phyloP scores from a whole-genome alignment of 2,113 vertebrate genomes.

The Mesembrinibis cayennensis region DNA sequence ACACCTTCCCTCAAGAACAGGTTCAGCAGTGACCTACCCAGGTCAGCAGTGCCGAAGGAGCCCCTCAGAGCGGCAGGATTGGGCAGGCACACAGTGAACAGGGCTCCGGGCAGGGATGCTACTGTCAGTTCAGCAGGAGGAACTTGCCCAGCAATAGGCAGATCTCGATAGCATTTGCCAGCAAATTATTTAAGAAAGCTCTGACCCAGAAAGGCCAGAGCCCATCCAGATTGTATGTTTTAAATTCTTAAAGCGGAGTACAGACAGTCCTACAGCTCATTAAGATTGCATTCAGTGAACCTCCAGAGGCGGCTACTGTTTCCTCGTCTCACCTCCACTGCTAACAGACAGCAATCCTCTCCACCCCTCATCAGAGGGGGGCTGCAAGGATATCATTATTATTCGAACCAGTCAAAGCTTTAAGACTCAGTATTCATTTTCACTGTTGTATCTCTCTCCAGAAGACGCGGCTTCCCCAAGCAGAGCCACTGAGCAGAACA shows the following conservation, averaged over 20 bases:
- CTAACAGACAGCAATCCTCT: neutral
- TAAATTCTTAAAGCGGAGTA: neutral
- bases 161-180: neutral
- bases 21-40: neutral
- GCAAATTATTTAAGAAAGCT: neutral
- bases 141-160: neutral
- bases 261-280: neutral
- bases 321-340: neutral
- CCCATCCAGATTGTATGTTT: neutral
- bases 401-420: neutral
- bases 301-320: neutral
- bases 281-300: neutral
- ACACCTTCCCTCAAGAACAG: neutral
- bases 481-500: neutral
- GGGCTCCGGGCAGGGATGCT: neutral
- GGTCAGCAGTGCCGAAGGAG: neutral
- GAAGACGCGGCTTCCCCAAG: neutral
- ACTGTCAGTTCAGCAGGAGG: neutral
- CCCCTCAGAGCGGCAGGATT: neutral
- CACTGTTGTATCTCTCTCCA: neutral
- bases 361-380: neutral
- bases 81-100: neutral
- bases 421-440: neutral
- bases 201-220: neutral
- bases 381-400: neutral